These are phyloP conservation scores for Zaprionus vittiger DNA, from an alignment of 1,140 invertebrate genomes.

Conservation along the genomic window DNA sequence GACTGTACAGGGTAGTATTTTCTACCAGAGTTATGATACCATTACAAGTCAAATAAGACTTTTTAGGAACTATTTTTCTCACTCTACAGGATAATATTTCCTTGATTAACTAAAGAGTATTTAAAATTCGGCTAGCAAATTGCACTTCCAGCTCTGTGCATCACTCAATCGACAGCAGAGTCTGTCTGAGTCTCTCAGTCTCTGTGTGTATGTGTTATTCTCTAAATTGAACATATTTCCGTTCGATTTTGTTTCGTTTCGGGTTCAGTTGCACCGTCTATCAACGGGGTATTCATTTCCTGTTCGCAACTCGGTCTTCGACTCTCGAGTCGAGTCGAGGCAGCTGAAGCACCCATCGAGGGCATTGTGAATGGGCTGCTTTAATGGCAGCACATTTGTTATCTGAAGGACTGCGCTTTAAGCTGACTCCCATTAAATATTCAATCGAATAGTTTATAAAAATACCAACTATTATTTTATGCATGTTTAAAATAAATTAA, in stretches of 20 bases:
- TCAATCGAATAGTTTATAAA: slow-evolving; percentile 25
- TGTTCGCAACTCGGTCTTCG: slow-evolving; percentile 55
- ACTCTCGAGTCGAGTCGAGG: slow-evolving; percentile 28
- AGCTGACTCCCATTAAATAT: slow-evolving; percentile 31
- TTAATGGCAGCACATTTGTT: slow-evolving; percentile 41
- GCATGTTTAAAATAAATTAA: slow-evolving; percentile 69
- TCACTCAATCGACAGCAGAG: slow-evolving; percentile 51
- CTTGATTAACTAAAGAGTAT: slow-evolving; percentile 11
- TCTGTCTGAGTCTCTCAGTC: slow-evolving; percentile 12
- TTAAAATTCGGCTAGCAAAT: background rate
- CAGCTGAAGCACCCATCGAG: slow-evolving; percentile 30
- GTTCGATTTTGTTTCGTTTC: slow-evolving; percentile 34
- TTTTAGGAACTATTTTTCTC: no score
- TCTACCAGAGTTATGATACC: no score
- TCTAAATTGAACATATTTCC: slow-evolving; percentile 77
- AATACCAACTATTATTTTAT: slow-evolving; percentile 62
- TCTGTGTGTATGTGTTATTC: slow-evolving; percentile 59
- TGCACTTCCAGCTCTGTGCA: slow-evolving; percentile 23
- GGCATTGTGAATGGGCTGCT: slow-evolving; percentile 26
- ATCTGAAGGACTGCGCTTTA: background rate
- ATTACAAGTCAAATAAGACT: no score
- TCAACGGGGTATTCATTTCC: slow-evolving; percentile 65
- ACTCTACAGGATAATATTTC: no score
- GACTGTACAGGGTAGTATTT: no score
- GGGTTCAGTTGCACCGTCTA: slow-evolving; percentile 10